phyloP scores from a whole-genome alignment of 1,140 invertebrate genomes.

The Drosophila kohkoa region DNA sequence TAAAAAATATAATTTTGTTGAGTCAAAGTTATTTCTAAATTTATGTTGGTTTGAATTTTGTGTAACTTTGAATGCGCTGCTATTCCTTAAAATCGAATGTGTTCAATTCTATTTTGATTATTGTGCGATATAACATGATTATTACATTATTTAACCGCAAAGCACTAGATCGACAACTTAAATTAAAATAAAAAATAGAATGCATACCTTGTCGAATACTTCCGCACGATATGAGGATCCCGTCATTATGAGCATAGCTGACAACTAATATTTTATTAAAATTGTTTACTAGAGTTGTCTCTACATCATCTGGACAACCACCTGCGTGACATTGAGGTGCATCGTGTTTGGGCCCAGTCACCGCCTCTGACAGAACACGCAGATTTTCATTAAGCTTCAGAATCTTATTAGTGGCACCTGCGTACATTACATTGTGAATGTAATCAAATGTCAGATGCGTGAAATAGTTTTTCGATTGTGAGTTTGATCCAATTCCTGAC shows the following conservation, averaged over 20 bases:
- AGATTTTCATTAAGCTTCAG: constrained; percentile 92
- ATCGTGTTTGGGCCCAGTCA: constrained; percentile 91
- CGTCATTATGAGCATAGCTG: constrained; percentile 89
- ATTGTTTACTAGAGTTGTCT: constrained; percentile 91
- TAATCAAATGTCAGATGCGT: constrained; percentile 86
- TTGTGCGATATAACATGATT: no score
- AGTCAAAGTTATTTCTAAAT: no score
- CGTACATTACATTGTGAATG: constrained; percentile 88
- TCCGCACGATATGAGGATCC: constrained; percentile 94
- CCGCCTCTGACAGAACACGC: constrained; percentile 88
- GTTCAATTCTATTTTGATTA: no score
- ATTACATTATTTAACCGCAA: no score
- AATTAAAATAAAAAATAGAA: not conserved
- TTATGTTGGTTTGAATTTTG: no score
- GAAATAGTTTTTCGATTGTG: constrained; percentile 82
- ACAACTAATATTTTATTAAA: constrained; percentile 97
- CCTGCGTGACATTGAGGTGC: constrained; percentile 94
- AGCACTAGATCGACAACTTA: no score
- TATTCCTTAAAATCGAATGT: no score
- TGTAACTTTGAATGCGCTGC: no score
- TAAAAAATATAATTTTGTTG: no score
- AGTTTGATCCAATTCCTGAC: not conserved
- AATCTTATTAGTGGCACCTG: constrained; percentile 93
- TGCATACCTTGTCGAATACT: constrained; percentile 91
- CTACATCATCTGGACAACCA: constrained; percentile 90